Conservation (phyloP, 1,140 invertebrate species). For the Drepana arcuata region DNA sequence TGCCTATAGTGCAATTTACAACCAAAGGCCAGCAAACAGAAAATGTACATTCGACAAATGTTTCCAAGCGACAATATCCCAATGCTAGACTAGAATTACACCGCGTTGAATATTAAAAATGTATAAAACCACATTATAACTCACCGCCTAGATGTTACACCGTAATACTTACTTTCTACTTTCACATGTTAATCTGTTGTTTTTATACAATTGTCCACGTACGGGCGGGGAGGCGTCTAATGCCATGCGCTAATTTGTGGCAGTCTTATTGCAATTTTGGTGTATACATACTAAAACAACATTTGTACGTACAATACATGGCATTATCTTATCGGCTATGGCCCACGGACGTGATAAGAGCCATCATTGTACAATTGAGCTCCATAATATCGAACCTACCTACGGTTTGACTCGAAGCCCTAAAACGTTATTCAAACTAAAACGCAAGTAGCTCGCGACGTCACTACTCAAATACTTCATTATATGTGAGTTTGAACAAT, state of each 20-base stretch:
- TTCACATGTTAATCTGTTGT: slow-evolving; percentile 15
- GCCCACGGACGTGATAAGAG: slow-evolving; percentile 13
- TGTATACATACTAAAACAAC: too few relatives aligned
- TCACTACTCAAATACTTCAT: background rate
- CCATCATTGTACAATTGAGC: too few relatives aligned
- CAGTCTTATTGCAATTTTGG: slow-evolving; percentile 19
- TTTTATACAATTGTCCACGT: slow-evolving; percentile 12
- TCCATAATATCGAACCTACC: too few relatives aligned
- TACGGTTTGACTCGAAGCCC: slow-evolving; percentile 30
- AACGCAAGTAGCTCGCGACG: slow-evolving; percentile 8
- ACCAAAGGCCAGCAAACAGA: too few relatives aligned
- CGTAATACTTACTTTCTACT: slow-evolving; percentile 32
- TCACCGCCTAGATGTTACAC: slow-evolving; percentile 15
- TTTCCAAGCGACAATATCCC: too few relatives aligned
- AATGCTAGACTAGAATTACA: slow-evolving; percentile 18
- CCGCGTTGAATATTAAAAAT: too few relatives aligned
- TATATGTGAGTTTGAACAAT: too few relatives aligned
- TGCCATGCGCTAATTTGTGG: slow-evolving; percentile 29
- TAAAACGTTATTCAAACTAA: too few relatives aligned
- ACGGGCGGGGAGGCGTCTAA: slow-evolving; percentile 19
- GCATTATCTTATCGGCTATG: slow-evolving; percentile 26
- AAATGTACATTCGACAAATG: too few relatives aligned
- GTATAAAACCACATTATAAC: slow-evolving; percentile 9
- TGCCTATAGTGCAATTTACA: too few relatives aligned
- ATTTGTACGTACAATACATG: too few relatives aligned